Conservation (phyloP, 1,140 invertebrate genomes). For the Zaprionus ornatus region DNA sequence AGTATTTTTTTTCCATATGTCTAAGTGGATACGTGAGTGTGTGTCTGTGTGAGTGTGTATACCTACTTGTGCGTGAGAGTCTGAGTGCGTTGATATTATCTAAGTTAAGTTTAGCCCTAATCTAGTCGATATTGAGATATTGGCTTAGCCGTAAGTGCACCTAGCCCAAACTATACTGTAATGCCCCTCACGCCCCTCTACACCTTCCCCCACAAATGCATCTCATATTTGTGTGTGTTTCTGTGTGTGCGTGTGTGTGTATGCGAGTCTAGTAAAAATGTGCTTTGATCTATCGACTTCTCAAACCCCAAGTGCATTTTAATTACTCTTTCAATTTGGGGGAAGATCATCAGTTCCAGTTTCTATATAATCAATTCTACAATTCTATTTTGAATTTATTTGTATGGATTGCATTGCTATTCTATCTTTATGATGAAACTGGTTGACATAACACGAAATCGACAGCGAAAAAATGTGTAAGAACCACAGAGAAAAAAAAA, state of each 20-base stretch:
- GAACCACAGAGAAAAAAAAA: not conserved
- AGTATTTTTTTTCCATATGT: not conserved
- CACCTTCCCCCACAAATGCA: conserved; percentile 1
- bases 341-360: not conserved
- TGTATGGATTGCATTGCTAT: not conserved
- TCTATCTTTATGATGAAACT: not conserved
- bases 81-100: conserved; percentile 17
- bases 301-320: not conserved
- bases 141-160: conserved; percentile 37
- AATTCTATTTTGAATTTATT: not conserved
- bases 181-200: not conserved
- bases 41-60: conserved; percentile 2
- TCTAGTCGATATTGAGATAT: conserved; percentile 6
- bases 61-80: not conserved
- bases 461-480: not conserved
- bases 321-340: not conserved
- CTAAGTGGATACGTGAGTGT: not conserved
- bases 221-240: conserved; percentile 1
- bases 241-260: conserved; percentile 1
- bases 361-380: not conserved
- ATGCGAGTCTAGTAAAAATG: conserved; percentile 35
- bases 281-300: conserved; percentile 28
- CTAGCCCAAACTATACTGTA: conserved; percentile 26
- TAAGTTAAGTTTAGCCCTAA: conserved; percentile 24
- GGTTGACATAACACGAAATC: not conserved